A percentile compares a stretch with the other conserved stretches of the same genome.
Conservation (phyloP, 2,113 vertebrate species). For the Amazona vittata region DNA sequence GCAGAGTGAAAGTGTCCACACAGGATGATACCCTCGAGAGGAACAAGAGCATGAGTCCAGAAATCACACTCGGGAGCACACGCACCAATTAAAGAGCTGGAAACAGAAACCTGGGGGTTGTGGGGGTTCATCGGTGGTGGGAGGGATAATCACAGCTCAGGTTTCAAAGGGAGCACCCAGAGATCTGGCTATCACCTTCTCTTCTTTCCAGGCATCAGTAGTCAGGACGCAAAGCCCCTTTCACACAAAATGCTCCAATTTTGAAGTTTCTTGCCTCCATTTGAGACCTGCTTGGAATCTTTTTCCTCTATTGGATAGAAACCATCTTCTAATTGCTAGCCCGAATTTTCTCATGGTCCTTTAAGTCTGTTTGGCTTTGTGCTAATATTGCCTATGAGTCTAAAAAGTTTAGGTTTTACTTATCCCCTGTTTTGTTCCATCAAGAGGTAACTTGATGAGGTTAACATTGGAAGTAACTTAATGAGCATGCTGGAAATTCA, state of each 20-base stretch:
- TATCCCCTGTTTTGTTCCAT: neutral
- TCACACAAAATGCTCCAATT: neutral
- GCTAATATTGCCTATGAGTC: neutral
- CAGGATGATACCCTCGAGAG: constrained; percentile 26
- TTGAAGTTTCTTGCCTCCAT: neutral
- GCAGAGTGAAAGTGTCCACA: constrained; percentile 61
- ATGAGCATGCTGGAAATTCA: neutral
- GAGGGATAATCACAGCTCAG: neutral
- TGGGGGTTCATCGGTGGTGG: accelerated
- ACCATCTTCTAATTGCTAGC: neutral
- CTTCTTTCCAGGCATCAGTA: neutral
- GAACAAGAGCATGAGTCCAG: neutral
- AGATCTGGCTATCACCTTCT: neutral
- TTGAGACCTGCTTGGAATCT: neutral
- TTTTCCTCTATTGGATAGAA: neutral
- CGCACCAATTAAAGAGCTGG: neutral
- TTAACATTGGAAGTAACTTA: neutral
- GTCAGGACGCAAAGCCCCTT: neutral
- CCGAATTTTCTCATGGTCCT: neutral
- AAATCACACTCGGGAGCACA: neutral
- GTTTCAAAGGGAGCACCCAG: neutral
- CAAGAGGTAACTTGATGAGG: neutral
- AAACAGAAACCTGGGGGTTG: neutral
- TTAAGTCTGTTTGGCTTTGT: neutral
- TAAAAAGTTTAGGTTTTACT: neutral